Base-by-base conservation (phyloP, 2,888 invertebrate genomes). In the Orthosia gothica region DNA sequence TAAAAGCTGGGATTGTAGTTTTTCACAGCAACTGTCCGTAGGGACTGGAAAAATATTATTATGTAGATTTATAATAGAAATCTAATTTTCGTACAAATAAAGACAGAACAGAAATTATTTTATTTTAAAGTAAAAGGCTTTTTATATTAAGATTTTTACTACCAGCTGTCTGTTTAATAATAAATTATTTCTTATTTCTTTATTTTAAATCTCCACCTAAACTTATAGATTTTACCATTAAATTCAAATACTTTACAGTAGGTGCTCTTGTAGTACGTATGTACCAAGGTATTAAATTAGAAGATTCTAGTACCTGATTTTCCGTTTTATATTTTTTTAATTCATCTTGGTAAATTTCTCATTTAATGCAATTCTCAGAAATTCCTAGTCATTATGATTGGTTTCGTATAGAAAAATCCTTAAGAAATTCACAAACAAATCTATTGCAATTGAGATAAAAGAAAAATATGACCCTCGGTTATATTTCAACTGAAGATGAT, bases 401-500 rank as follows among this genome's bases (percentile, higher is more conserved):
- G 4, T 68, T 57, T 15, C 3, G 4, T 62, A 0, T 3, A 72
- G 15, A 57, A 74, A 26, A 70, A 66, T 62, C 58, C 23, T 47
- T 26, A 26, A 26, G 13, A 58, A 55, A n/a, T 32, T 26, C 13
- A 45, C 11, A 23, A 69, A 68, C 59, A 70, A 52, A 64, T 61
- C 49, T 62, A 63, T 23, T 74, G 66, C 67, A 79, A 74, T 71
- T 50, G 5, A 76, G 84, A 87, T 86, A 87, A 84, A 76, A 77
- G 58, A 79, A 52, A 81, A 81, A 81, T 79, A 84, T 81, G 69
- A 62, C 63, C 75, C 69, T 20, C 67, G 12, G 71, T 81, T 81
- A 87, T 81, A 78, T 76, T 75, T 81, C 76, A 80, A 74, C 66
- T 67, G 85, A 70, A 87, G 85, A 89, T 89, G 90, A 90, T 89